A percentile compares a stretch with the other conserved stretches of the same genome.
Evolutionary conservation across 2,888 invertebrate species (phyloP).

Genomic region (Polyommatus icarus): DNA sequence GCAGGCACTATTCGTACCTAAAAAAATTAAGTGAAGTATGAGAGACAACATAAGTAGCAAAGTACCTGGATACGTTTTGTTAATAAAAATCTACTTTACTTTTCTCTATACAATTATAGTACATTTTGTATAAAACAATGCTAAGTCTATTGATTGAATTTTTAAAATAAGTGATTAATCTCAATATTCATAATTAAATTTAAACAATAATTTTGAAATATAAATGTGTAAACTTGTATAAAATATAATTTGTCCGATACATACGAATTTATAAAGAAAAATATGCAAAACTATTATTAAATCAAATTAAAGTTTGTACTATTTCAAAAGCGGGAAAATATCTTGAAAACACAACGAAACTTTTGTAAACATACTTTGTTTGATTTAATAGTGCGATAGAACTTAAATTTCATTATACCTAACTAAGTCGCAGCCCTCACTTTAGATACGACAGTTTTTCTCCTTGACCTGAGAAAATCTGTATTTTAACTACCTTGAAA

Average conservation of each 20-base stretch:
- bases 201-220: conserved; percentile 1
- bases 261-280: conserved; percentile 2
- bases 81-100: neutral
- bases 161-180: conserved; percentile 10
- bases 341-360: neutral
- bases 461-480: no score
- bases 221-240: neutral
- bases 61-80: neutral
- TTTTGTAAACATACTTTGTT: neutral
- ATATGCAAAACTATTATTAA: neutral
- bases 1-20: neutral
- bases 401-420: neutral
- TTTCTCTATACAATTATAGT: conserved; percentile 9
- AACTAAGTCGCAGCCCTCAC: neutral
- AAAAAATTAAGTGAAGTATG: neutral
- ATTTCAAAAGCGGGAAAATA: neutral
- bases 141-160: conserved; percentile 7
- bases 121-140: conserved; percentile 23
- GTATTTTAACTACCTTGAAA: no score
- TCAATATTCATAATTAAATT: conserved; percentile 15
- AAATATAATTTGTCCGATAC: conserved; percentile 2
- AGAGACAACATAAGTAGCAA: neutral
- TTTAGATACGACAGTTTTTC: neutral
- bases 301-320: neutral
- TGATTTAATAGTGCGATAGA: neutral